These are phyloP conservation scores for Ptychadena robeensis DNA, from an alignment of 2,797 vertebrate species.

Conservation along the genomic window DNA sequence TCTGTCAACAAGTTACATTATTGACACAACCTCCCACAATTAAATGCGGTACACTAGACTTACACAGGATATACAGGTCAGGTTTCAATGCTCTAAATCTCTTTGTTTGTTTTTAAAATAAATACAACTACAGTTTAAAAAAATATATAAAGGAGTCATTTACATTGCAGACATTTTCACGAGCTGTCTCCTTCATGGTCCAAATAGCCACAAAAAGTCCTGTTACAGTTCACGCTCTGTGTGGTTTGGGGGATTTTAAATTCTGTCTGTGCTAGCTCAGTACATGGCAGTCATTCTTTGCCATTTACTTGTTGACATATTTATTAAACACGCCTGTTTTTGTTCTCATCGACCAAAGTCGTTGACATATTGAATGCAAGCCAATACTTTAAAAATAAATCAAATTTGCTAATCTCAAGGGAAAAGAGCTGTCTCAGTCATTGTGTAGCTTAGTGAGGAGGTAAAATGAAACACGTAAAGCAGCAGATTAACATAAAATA, in stretches of 20 bases:
- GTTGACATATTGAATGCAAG: slow-evolving; percentile 6
- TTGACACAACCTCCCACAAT: slow-evolving; percentile 46
- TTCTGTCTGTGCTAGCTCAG: slow-evolving; percentile 10
- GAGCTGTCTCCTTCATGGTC: slow-evolving; percentile 57
- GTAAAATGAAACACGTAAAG: not conserved
- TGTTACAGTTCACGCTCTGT: slow-evolving; percentile 28
- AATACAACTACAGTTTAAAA: slow-evolving; percentile 23
- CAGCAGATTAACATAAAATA: not conserved
- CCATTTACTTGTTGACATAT: slow-evolving; percentile 19
- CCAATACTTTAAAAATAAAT: not conserved
- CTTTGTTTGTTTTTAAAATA: slow-evolving; percentile 21
- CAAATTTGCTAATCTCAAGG: too few relatives aligned
- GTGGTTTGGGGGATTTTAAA: slow-evolving; percentile 8
- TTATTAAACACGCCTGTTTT: slow-evolving; percentile 16
- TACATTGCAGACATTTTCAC: slow-evolving; percentile 52
- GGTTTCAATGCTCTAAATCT: slow-evolving; percentile 41
- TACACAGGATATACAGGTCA: slow-evolving; percentile 44
- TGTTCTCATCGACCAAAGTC: not conserved
- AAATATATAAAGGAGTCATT: slow-evolving; percentile 36
- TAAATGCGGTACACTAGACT: slow-evolving; percentile 25
- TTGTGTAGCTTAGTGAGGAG: not conserved
- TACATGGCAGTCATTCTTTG: not conserved
- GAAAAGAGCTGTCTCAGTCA: not conserved
- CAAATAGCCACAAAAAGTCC: slow-evolving; percentile 33
- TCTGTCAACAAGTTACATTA: slow-evolving; percentile 52